A percentile compares a stretch with the other conserved stretches of the same genome.
Evolutionary conservation across 2,888 invertebrate genomes (phyloP).

Genomic region (Phalera bucephala): DNA sequence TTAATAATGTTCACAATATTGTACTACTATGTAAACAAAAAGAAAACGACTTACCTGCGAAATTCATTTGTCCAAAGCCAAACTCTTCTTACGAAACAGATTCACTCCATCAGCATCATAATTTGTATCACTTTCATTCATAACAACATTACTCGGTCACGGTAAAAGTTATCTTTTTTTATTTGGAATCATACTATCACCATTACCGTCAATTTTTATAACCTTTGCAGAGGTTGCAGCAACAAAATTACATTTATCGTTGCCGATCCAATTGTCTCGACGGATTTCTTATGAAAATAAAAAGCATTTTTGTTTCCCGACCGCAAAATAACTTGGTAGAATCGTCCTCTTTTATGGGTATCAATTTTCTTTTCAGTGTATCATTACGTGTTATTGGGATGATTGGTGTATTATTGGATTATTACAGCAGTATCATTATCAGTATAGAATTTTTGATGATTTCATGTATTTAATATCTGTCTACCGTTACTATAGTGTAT

Average conservation of each 20-base stretch:
- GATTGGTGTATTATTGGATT: slow-evolving; percentile 19
- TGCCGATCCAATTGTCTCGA: slow-evolving; percentile 14
- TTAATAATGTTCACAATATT: too few species aligned
- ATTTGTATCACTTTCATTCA: slow-evolving; percentile 43
- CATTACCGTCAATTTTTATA: slow-evolving; percentile 43
- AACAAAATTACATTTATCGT: slow-evolving; percentile 31
- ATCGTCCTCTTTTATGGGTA: slow-evolving; percentile 7
- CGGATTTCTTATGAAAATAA: slow-evolving; percentile 14
- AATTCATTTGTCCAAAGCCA: slow-evolving; percentile 31
- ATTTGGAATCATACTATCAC: slow-evolving; percentile 35
- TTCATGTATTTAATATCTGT: too few species aligned
- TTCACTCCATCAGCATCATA: slow-evolving; percentile 26
- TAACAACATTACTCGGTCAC: slow-evolving; percentile 35
- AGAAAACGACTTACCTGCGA: slow-evolving; percentile 44
- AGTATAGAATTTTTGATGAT: too few species aligned
- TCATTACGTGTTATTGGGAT: slow-evolving; percentile 14
- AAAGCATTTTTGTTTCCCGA: slow-evolving; percentile 10
- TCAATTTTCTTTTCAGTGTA: slow-evolving; percentile 13
- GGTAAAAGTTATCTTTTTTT: slow-evolving; percentile 37
- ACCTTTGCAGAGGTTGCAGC: slow-evolving; percentile 57
- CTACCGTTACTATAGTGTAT: too few species aligned
- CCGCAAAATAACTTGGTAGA: slow-evolving; percentile 17
- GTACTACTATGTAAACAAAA: too few species aligned
- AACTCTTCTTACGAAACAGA: slow-evolving; percentile 18
- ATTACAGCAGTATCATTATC: slow-evolving; percentile 2